These are phyloP conservation scores for Bos indicus DNA, from an alignment of 2,113 vertebrate species.

Conservation along the genomic window DNA sequence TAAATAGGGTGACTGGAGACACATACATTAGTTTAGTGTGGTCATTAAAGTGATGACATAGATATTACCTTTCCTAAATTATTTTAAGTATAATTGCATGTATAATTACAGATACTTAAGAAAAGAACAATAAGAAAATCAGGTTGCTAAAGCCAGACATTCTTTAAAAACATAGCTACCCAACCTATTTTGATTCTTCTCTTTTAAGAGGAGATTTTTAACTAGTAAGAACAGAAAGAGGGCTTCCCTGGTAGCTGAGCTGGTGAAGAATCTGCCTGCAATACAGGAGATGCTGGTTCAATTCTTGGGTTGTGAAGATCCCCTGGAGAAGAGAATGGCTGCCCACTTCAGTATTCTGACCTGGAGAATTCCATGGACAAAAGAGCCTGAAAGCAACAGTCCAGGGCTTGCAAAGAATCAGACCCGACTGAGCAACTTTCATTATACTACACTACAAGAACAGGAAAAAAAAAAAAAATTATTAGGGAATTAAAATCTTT, in stretches of 20 bases:
- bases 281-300: background rate
- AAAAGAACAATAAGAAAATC: background rate
- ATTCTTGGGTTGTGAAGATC: background rate
- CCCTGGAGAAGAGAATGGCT: background rate
- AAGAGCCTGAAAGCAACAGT: background rate
- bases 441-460: background rate
- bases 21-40: background rate
- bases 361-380: background rate
- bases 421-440: background rate
- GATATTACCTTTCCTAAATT: background rate
- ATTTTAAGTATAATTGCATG: background rate
- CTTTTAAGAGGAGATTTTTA: background rate
- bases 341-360: background rate
- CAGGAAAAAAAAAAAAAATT: background rate
- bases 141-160: background rate
- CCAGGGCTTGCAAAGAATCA: background rate
- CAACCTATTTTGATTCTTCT: background rate
- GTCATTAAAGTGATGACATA: background rate
- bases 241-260: background rate
- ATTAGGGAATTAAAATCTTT: background rate
- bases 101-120: conserved; percentile 4
- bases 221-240: background rate
- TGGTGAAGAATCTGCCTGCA: background rate
- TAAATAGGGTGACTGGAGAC: background rate
- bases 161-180: background rate